Evolutionary conservation across 1,140 invertebrate species (phyloP), one percentile per base, ranked within the genome.

Genomic region (Nasonia giraulti): DNA sequence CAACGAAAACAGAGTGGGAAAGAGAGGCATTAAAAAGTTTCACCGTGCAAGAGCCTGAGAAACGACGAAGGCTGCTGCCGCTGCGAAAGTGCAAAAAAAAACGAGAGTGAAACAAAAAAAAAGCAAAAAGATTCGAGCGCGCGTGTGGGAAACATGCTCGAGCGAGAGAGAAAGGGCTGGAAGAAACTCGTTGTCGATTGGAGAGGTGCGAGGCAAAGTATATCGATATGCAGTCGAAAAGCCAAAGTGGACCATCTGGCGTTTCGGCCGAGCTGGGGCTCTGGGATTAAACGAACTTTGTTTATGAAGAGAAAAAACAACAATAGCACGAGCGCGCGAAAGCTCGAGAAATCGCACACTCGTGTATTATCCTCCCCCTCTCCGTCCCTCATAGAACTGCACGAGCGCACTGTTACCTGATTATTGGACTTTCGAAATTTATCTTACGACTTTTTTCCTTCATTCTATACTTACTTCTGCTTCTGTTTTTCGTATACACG

Each of bases 181-280:
- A 87, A 79, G 77, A 82, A 14, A 80, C 40, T 84, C 88, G 86
- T 88, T 87, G 87, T 92, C 89, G 86, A 88, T 88, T 91, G 91
- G 91, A 91, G 90, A 91, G 90, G 90, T 89, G 89, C 89, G 89
- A 90, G 87, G 83, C 85, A 85, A 80, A 66, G 27, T 20, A 55
- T 71, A 74, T 82, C 47, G 23, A 73, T 75, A 17, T 47, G 44
- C 44, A 12, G 12, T 62, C 44, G 11, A 85, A 40, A 31, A 31
- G 33, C 17, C 50, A 12, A 82, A 50, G 37, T 37, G 31, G 40
- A 81, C 33, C n/a, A 76, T 68, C 10, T 31, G 73, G 20, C 11
- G 23, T 33, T 27, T n/a, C 23, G 47, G 10, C 6, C n/a, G 33
- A 78, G 31, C 27, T 27, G 27, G 27, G 33, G 55, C 23, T 37